Base-by-base conservation (phyloP, 2,888 invertebrate species). In the Frankliniella intonsa region DNA sequence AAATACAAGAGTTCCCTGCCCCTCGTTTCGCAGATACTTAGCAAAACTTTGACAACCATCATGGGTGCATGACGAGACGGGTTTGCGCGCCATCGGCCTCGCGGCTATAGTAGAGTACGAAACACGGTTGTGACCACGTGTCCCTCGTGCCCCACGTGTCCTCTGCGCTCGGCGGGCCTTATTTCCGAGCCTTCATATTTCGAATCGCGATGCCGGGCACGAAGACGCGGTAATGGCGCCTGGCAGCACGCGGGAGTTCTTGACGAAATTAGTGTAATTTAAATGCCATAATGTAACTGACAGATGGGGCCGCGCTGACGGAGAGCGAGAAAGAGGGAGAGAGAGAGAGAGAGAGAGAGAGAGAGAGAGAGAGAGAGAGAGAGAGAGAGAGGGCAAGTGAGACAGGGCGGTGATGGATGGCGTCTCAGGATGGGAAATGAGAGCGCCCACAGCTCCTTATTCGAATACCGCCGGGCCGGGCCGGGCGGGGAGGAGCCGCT, bases 281-380 rank as follows among this genome's bases (percentile, higher is more conserved):
- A 76, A 76, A 76, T 76, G 69, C 69, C 69, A 76, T 76, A 76
- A 76, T 76, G 69, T 76, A 76, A 76, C 69, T 76, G 69, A 76
- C 69, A 76, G 69, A 76, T 76, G 69, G 22, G 22, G 69, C 69
- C 12, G 25, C 9, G n/a, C 22, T 22, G 17, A n/a, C 65, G 17
- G 9, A 2, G 12, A 17, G 14, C 1, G 55, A 55, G 1, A 8
- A 17, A 19, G 62, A 62, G 17, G 62, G n/a, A 62, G n/a, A n/a
- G 62, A 10, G 22, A 22, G 22, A 76, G 25, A 76, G 69, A 10
- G 25, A 76, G 12, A 22, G 69, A 25, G 69, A 25, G 69, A 25
- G 22, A 22, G 69, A 25, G 69, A 7, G 55, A 17, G 55, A 38
- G 38, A 38, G 38, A 38, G 38, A 38, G 38, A 38, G 38, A 38